These are phyloP conservation scores for Xiphydria camelus DNA, from an alignment of 2,888 invertebrate species.

Conservation along the genomic window DNA sequence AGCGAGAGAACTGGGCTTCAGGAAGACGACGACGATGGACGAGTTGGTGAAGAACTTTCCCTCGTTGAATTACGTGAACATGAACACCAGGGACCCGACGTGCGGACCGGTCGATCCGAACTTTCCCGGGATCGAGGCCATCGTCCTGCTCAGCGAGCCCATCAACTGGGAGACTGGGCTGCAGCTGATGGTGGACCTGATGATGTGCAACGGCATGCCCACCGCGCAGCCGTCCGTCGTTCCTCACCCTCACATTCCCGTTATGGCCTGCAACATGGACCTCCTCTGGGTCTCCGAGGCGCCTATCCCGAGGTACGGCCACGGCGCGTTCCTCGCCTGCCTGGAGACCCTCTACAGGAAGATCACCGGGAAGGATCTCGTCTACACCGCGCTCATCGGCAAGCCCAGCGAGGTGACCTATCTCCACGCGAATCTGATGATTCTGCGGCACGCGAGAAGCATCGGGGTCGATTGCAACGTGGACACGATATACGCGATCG, in stretches of 20 bases:
- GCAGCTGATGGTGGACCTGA: conserved; percentile 66
- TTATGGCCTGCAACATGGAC: conserved; percentile 72
- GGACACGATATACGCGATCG: conserved; percentile 65
- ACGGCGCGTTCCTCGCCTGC: conserved; percentile 67
- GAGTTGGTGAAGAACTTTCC: conserved; percentile 64
- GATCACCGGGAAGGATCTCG: conserved; percentile 64
- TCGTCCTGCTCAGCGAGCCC: conserved; percentile 69
- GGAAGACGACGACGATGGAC: conserved; percentile 63
- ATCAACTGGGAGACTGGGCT: conserved; percentile 68
- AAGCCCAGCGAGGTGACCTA: conserved; percentile 71
- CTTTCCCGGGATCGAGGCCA: conserved; percentile 63
- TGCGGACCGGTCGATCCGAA: conserved; percentile 60
- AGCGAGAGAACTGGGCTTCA: conserved; percentile 64
- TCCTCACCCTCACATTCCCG: conserved; percentile 66
- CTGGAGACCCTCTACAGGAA: conserved; percentile 67
- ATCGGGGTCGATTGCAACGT: conserved; percentile 60
- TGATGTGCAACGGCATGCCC: conserved; percentile 65
- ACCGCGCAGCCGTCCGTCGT: conserved; percentile 46
- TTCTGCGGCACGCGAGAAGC: conserved; percentile 61
- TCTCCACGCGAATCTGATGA: conserved; percentile 64
- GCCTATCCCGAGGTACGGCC: conserved; percentile 67
- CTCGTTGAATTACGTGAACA: conserved; percentile 62
- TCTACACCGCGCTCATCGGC: conserved; percentile 66
- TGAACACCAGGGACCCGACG: conserved; percentile 43
- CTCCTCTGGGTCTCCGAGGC: conserved; percentile 70